phyloP scores from a whole-genome alignment of 2,888 invertebrate genomes.

The Acleris laterana region DNA sequence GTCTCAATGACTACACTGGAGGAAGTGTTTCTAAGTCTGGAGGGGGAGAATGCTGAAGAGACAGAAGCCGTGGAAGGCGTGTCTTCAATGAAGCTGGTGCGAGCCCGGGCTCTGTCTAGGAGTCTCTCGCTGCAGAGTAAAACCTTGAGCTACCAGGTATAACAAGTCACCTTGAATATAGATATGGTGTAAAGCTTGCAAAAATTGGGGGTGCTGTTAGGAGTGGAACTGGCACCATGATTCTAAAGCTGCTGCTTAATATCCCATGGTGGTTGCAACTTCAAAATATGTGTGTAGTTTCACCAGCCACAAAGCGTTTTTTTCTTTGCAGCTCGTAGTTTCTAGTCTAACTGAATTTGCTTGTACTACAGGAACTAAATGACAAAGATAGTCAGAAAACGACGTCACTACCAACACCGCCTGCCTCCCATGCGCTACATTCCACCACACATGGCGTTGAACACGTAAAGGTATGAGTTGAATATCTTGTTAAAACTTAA shows the following conservation, averaged over 20 bases:
- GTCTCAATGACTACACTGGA: slow-evolving; percentile 95
- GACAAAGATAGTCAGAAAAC: slow-evolving; percentile 74
- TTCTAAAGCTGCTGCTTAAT: too few species aligned
- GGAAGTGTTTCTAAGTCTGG: slow-evolving; percentile 92
- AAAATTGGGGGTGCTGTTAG: too few species aligned
- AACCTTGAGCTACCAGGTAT: slow-evolving; percentile 87
- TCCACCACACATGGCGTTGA: slow-evolving; percentile 80
- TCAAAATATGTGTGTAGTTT: too few species aligned
- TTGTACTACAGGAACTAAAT: slow-evolving; percentile 79
- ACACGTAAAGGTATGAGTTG: slow-evolving; percentile 71
- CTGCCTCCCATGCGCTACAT: slow-evolving; percentile 76
- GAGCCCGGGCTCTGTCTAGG: slow-evolving; percentile 88
- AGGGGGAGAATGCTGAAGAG: slow-evolving; percentile 88
- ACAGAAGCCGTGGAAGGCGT: slow-evolving; percentile 88
- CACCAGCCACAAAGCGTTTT: too few species aligned
- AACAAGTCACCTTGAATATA: neutral
- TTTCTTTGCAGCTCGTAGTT: too few species aligned
- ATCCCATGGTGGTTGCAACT: too few species aligned
- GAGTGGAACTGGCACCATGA: too few species aligned
- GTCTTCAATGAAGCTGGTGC: slow-evolving; percentile 89
- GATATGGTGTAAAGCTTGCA: too few species aligned
- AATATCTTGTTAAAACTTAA: neutral
- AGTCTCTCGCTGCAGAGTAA: slow-evolving; percentile 90
- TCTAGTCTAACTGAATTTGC: neutral
- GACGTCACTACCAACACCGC: slow-evolving; percentile 71